phyloP scores from a whole-genome alignment of 2,797 vertebrate species.

The Eulemur mongoz region DNA sequence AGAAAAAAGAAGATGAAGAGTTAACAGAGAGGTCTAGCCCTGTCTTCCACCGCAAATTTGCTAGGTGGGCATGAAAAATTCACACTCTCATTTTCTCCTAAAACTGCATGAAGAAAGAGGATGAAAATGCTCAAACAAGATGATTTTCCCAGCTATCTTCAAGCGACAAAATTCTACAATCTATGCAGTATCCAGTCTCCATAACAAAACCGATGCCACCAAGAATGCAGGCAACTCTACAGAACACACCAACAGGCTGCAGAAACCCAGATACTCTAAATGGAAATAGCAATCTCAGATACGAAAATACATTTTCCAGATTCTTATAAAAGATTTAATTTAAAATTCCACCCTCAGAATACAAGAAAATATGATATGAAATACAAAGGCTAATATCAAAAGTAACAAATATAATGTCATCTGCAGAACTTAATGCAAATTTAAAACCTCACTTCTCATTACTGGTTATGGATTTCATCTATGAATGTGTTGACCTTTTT shows the following conservation, averaged over 20 bases:
- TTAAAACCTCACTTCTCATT: constrained; percentile 72
- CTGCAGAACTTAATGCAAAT: constrained; percentile 62
- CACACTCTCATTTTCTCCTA: background rate
- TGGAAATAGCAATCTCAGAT: background rate
- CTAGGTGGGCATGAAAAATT: background rate
- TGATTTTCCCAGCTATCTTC: background rate
- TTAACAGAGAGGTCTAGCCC: background rate
- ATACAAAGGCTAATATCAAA: constrained; percentile 52
- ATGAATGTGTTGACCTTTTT: constrained; percentile 62
- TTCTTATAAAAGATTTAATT: constrained; percentile 26
- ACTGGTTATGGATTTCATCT: constrained; percentile 64
- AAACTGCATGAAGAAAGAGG: background rate
- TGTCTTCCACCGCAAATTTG: background rate
- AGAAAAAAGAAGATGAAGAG: background rate
- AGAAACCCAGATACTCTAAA: background rate
- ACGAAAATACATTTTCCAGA: constrained; percentile 12
- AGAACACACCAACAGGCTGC: background rate
- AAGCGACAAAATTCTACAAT: background rate
- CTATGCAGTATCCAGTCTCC: background rate
- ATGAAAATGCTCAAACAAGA: background rate
- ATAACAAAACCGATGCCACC: background rate
- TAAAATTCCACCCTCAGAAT: constrained; percentile 45
- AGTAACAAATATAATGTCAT: constrained; percentile 59
- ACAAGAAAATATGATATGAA: constrained; percentile 38
- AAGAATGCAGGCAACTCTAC: background rate